Evolutionary conservation across 1,140 invertebrate genomes (phyloP).

Genomic region (Uloborus diversus): DNA sequence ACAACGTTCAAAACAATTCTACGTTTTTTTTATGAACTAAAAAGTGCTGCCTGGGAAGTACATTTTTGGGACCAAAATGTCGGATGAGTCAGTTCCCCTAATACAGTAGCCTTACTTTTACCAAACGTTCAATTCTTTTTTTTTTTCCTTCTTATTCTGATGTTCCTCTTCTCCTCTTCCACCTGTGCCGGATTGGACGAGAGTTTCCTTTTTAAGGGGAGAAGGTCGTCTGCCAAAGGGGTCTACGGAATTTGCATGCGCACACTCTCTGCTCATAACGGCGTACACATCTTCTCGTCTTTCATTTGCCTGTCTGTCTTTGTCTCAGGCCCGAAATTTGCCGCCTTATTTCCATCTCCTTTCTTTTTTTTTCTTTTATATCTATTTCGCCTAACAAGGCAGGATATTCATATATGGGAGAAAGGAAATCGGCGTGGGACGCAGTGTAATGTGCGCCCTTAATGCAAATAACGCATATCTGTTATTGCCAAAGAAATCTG

Average conservation of each 20-base stretch:
- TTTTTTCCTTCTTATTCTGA: neutral
- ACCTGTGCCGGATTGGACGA: constrained; percentile 35
- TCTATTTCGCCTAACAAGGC: constrained; percentile 23
- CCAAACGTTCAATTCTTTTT: too few relatives aligned
- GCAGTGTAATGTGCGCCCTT: neutral
- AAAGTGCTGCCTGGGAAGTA: too few relatives aligned
- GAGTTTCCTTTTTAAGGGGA: neutral
- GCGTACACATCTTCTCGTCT: constrained; percentile 21
- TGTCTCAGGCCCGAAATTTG: neutral
- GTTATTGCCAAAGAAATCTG: constrained; percentile 5
- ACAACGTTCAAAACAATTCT: too few relatives aligned
- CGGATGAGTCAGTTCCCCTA: too few relatives aligned
- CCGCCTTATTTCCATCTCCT: neutral
- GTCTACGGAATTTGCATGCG: constrained; percentile 41
- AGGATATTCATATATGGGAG: constrained; percentile 24
- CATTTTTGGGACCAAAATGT: too few relatives aligned
- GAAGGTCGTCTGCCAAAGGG: neutral
- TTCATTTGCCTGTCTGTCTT: constrained; percentile 37
- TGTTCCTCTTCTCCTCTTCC: neutral
- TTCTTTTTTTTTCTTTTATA: neutral
- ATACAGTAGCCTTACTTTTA: too few relatives aligned
- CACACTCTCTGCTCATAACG: constrained; percentile 36
- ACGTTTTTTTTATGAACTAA: too few relatives aligned
- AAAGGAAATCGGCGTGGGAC: constrained; percentile 43
- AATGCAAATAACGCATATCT: constrained; percentile 35